Evolutionary conservation across 2,888 invertebrate genomes (phyloP), one percentile per base, ranked within the genome.

Genomic region (Odontocolon sp.): DNA sequence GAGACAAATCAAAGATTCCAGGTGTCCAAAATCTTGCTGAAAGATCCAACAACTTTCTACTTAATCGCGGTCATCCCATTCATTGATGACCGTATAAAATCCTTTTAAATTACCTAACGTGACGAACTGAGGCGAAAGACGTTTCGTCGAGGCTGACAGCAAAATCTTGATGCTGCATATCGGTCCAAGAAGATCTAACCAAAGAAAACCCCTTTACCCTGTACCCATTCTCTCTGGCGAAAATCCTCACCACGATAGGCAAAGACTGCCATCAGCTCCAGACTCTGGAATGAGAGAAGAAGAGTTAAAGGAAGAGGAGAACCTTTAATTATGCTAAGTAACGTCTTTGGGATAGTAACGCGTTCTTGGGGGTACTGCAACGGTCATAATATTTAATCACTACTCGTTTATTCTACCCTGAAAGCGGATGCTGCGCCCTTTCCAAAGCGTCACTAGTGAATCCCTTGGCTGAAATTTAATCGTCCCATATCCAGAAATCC

Each of bases 301-400:
- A 36, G 36, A 18, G 14, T 2, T 18, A 21, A 38, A 33, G 47
- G 56, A 66, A 66, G 79, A 79, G 74, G 83, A 71, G 79, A 81
- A 86, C 84, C 86, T 88, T 89, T 90, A 90, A 90, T 90, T 90
- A 90, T 88, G 85, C 88, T 89, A 89, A 90, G 89, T 90, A 88
- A 88, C 86, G 86, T 85, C 85, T 84, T 81, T 84, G 80, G 80
- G 80, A 81, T 83, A 84, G 79, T 79, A 81, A 83, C 81, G 82
- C 81, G 81, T 84, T 81, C 40, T 21, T 11, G 40, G 36, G 57
- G 63, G 83, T 82, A 84, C 87, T 85, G 83, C 86, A 86, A 86
- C 85, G 88, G 89, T 90, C 90, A 90, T 89, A 90, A 90, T 90
- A 90, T 90, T 89, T 89, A 89, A 90, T 90, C 89, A 87, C 88